phyloP scores from a whole-genome alignment of 2,113 vertebrate genomes.

The Xiphophorus maculatus region DNA sequence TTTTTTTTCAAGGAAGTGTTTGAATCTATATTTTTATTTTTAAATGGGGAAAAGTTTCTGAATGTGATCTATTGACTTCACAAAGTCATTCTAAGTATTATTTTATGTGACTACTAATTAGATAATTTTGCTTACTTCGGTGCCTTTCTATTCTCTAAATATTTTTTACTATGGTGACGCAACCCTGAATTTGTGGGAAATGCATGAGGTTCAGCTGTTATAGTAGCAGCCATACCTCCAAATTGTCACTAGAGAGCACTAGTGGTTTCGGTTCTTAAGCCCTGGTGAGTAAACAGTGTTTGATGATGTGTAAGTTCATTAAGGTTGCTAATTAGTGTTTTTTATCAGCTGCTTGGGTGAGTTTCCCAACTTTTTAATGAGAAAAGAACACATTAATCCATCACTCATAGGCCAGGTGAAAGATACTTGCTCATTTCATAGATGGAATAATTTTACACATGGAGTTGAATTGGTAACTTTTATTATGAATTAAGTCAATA shows the following conservation, averaged over 20 bases:
- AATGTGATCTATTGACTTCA: too few species aligned
- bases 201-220: not conserved
- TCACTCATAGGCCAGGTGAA: not conserved
- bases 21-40: too few species aligned
- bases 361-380: constrained; percentile 1
- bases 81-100: too few species aligned
- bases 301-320: not conserved
- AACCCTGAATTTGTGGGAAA: not conserved
- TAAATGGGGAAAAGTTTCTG: too few species aligned
- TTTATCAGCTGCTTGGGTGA: not conserved
- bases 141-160: too few species aligned
- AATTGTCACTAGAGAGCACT: constrained; percentile 66
- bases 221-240: constrained; percentile 6
- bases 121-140: too few species aligned
- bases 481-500: constrained; percentile 45
- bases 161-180: not conserved
- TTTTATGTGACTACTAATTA: too few species aligned
- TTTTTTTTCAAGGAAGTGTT: too few species aligned
- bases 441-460: constrained; percentile 26
- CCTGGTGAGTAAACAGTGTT: not conserved
- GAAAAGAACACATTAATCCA: constrained; percentile 3
- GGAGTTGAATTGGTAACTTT: constrained; percentile 27
- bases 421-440: constrained; percentile 25
- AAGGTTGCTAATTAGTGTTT: not conserved
- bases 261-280: constrained; percentile 10